phyloP scores from a whole-genome alignment of 2,888 invertebrate species.

The Phortica magna region DNA sequence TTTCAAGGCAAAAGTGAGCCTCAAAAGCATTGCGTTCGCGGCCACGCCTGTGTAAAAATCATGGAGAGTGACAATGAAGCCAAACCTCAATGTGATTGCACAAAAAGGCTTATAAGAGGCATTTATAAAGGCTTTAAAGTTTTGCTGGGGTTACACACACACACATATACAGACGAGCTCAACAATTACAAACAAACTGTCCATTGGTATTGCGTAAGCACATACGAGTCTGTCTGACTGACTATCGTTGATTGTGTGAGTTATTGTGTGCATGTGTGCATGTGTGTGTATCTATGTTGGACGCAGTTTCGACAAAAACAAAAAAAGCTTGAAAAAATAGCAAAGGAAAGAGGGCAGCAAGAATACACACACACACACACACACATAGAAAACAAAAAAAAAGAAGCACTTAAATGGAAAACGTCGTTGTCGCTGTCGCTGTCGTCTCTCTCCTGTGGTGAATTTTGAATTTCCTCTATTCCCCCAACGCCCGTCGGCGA shows the following conservation, averaged over 20 bases:
- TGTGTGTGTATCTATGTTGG: constrained; percentile 23
- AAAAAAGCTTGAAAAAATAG: not conserved
- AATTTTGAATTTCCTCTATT: constrained; percentile 30
- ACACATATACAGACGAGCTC: not conserved
- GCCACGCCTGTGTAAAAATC: too few species aligned
- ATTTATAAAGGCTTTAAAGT: too few species aligned
- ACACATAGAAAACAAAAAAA: not conserved
- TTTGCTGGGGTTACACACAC: too few species aligned
- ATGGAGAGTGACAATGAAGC: too few species aligned
- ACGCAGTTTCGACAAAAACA: not conserved
- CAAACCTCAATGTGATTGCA: too few species aligned
- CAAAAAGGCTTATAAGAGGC: too few species aligned
- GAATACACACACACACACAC: not conserved
- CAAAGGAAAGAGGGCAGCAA: too few species aligned
- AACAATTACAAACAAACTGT: not conserved
- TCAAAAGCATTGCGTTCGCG: too few species aligned
- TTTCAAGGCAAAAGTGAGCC: too few species aligned
- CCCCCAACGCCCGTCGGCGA: not conserved
- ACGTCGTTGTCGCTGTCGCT: constrained; percentile 28
- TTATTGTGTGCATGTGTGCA: not conserved
- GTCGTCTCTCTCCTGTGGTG: constrained; percentile 43
- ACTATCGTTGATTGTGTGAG: too few species aligned
- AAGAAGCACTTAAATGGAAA: constrained; percentile 28
- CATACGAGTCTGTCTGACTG: not conserved
- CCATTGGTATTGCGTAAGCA: not conserved